A percentile compares a stretch with the other conserved stretches of the same genome.
phyloP scores from a whole-genome alignment of 2,888 invertebrate genomes.

The Muscina levida region DNA sequence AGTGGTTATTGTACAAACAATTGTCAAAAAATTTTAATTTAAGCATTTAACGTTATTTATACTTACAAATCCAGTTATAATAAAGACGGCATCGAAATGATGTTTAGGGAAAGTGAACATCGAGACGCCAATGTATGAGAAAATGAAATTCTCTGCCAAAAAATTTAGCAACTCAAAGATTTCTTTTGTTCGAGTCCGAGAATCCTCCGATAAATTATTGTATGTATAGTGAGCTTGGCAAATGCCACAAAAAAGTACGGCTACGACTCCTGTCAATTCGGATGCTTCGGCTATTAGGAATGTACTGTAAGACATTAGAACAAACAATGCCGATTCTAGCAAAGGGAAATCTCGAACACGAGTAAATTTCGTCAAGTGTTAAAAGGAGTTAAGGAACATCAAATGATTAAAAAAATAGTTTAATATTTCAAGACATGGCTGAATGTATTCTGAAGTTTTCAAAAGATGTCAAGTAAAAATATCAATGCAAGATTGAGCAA shows the following conservation, averaged over 20 bases:
- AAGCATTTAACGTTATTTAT: too few species aligned
- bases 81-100: constrained; percentile 95
- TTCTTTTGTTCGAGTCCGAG: constrained; percentile 92
- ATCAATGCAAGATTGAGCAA: too few species aligned
- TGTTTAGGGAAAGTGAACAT: constrained; percentile 99
- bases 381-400: constrained; percentile 73
- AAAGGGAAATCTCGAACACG: constrained; percentile 96
- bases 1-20: too few species aligned
- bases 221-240: constrained; percentile 99
- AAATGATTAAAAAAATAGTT: constrained; percentile 86
- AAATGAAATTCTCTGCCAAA: constrained; percentile 98
- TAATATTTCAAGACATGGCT: constrained; percentile 95
- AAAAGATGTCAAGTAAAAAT: too few species aligned
- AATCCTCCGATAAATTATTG: constrained; percentile 95
- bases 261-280: constrained; percentile 97
- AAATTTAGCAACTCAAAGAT: constrained; percentile 97
- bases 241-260: constrained; percentile 98
- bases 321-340: constrained; percentile 96
- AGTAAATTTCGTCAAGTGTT: constrained; percentile 95
- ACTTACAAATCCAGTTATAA: constrained; percentile 93
- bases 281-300: constrained; percentile 98
- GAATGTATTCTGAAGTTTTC: too few species aligned
- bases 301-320: constrained; percentile 98
- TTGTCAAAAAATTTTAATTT: too few species aligned
- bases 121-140: constrained; percentile 98